Evolutionary conservation across 2,888 invertebrate species (phyloP), one percentile per base, ranked within the genome.

Genomic region (Andrena flavipes): DNA sequence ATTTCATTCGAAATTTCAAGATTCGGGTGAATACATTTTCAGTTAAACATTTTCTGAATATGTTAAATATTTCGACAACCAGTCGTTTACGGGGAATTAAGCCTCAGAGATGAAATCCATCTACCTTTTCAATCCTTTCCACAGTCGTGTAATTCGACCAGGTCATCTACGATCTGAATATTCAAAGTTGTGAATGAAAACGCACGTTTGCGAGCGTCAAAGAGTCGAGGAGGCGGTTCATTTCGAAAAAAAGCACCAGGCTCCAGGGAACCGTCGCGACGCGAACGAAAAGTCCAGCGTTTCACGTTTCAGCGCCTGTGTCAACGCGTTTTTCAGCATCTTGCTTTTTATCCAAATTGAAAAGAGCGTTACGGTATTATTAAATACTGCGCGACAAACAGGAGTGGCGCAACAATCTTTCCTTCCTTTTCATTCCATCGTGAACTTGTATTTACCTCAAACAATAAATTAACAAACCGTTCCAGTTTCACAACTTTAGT

Each of bases 181-280:
- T 54, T 54, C 68, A 54, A 20, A 54, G 68, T 68, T 68, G 23
- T 23, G 33, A 68, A 56, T 68, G 68, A 68, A 68, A 68, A 35
- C 7, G 67, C 20, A 33, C 23, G 4, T 56, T 35, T 33, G 35
- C 5, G 13, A 8, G 33, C 33, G 33, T 68, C 35, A 68, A 68
- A 68, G 54, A n/a, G 33, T n/a, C 56, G 54, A 26, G 33, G 33
- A 33, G 67, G 35, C 56, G 56, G 35, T 68, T 56, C 68, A 56
- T 56, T 68, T 56, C 26, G 26, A 10, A 35, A 56, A 68, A 54
- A 26, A 20, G 23, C 33, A 23, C 8, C 67, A 42, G 42, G 30
- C 20, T 13, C 13, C 16, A 30, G 8, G 35, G 68, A 35, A 13
- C 33, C 26, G 56, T 33, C 8, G 2, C 67, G 33, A 33, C 51